Conservation (phyloP, 2,888 invertebrate genomes). For the Catocala fraxini region DNA sequence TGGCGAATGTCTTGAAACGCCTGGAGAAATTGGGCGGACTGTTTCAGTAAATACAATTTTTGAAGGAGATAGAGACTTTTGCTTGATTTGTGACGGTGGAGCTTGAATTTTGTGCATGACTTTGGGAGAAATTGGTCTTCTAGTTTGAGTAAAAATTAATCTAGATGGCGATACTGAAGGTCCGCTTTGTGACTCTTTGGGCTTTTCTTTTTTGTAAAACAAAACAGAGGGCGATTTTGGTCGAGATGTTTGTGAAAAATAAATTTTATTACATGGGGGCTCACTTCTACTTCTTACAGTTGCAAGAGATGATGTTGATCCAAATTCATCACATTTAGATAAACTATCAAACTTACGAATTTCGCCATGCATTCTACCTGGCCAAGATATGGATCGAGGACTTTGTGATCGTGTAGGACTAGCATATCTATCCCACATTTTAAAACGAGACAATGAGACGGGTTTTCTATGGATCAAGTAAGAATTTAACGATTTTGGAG, state of each 20-base stretch:
- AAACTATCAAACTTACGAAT: conserved; percentile 83
- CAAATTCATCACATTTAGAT: conserved; percentile 75
- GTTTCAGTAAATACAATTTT: conserved; percentile 77
- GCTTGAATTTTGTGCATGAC: conserved; percentile 53
- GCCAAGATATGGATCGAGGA: conserved; percentile 88
- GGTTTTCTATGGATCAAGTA: conserved; percentile 91
- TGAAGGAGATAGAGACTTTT: conserved; percentile 65
- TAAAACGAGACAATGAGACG: conserved; percentile 91
- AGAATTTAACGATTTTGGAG: conserved; percentile 89
- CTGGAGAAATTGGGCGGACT: conserved; percentile 73
- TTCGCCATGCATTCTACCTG: conserved; percentile 86
- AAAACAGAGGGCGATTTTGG: conserved; percentile 78
- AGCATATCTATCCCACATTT: conserved; percentile 88
- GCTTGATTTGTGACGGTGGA: conserved; percentile 46
- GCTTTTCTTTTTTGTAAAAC: conserved; percentile 70
- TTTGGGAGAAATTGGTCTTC: conserved; percentile 75
- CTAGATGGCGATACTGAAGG: conserved; percentile 67
- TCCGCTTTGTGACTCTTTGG: conserved; percentile 46
- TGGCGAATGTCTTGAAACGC: conserved; percentile 52
- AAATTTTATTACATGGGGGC: conserved; percentile 87
- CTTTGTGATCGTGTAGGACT: conserved; percentile 85
- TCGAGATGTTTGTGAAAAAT: conserved; percentile 83
- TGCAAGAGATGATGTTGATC: conserved; percentile 81
- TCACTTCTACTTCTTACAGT: conserved; percentile 89
- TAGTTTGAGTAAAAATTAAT: conserved; percentile 71